phyloP scores from a whole-genome alignment of 2,797 vertebrate species.

The Macropus fuliginosus region DNA sequence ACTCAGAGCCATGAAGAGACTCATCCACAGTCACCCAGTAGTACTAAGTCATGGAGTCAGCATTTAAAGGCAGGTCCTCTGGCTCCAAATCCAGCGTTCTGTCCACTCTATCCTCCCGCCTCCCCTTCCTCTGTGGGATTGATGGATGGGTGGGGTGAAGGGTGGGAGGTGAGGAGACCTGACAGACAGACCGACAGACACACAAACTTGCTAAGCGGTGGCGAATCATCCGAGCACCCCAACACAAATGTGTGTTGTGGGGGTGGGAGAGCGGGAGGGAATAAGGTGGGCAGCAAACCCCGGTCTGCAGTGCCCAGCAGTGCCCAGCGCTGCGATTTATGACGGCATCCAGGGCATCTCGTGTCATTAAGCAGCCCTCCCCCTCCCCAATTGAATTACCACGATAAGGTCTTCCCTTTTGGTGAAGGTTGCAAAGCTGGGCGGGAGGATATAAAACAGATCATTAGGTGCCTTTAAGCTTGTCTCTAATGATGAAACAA shows the following conservation, averaged over 20 bases:
- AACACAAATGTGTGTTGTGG: slow-evolving; percentile 65
- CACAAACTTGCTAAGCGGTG: slow-evolving; percentile 73
- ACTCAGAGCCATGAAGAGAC: neutral
- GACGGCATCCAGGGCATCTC: slow-evolving; percentile 77
- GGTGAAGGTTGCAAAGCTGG: slow-evolving; percentile 69
- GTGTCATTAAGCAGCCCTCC: slow-evolving; percentile 79
- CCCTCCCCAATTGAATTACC: slow-evolving; percentile 77
- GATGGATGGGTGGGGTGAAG: slow-evolving; percentile 10
- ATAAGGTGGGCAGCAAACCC: slow-evolving; percentile 55
- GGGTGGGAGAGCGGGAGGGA: neutral
- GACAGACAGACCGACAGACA: slow-evolving; percentile 25
- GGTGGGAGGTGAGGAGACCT: neutral
- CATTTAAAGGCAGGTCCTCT: neutral
- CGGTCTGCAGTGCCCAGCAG: slow-evolving; percentile 80
- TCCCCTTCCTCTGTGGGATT: neutral
- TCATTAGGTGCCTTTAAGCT: slow-evolving; percentile 90
- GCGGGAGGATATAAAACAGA: slow-evolving; percentile 82
- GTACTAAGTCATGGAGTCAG: neutral
- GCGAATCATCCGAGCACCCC: slow-evolving; percentile 80
- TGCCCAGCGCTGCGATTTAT: slow-evolving; percentile 83
- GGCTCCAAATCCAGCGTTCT: neutral
- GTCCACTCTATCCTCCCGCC: neutral
- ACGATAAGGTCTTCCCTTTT: slow-evolving; percentile 81
- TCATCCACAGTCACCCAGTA: neutral
- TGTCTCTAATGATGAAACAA: slow-evolving; percentile 90